Conservation (phyloP, 2,888 invertebrate genomes). For the Leistus spinibarbis region DNA sequence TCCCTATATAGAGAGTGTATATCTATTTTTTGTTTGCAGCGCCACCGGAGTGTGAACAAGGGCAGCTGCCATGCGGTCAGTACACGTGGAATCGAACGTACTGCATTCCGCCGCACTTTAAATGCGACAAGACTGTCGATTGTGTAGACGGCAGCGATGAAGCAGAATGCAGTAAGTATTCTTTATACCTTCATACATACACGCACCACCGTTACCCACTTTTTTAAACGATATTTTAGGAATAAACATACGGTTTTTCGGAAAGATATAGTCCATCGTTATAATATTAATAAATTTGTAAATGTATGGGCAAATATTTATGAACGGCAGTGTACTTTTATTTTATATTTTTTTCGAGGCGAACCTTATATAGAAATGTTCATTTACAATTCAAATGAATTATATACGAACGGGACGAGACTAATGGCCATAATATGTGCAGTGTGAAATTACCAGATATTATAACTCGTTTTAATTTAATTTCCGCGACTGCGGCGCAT, state of each 20-base stretch:
- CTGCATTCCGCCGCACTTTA: constrained; percentile 90
- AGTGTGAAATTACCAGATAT: not conserved
- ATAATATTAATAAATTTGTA: no score
- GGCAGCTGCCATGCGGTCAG: constrained; percentile 89
- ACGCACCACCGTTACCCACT: no score
- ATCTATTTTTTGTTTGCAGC: constrained; percentile 67
- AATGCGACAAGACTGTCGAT: constrained; percentile 94
- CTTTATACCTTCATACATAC: no score
- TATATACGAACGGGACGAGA: not conserved
- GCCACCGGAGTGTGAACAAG: constrained; percentile 91
- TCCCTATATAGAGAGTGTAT: not conserved
- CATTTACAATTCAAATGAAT: not conserved
- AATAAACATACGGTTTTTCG: no score
- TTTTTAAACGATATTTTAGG: no score
- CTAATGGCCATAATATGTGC: not conserved
- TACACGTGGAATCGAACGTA: constrained; percentile 96
- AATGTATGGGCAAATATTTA: no score
- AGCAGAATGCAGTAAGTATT: constrained; percentile 89
- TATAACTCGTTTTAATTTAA: not conserved
- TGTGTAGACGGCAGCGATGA: constrained; percentile 96
- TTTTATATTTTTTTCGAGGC: not conserved
- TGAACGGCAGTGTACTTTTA: no score
- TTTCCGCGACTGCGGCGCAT: not conserved
- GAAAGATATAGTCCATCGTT: no score
- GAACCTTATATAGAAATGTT: not conserved